A percentile compares a stretch with the other conserved stretches of the same genome.
phyloP scores from a whole-genome alignment of 2,797 vertebrate genomes.

The Argentina silus region DNA sequence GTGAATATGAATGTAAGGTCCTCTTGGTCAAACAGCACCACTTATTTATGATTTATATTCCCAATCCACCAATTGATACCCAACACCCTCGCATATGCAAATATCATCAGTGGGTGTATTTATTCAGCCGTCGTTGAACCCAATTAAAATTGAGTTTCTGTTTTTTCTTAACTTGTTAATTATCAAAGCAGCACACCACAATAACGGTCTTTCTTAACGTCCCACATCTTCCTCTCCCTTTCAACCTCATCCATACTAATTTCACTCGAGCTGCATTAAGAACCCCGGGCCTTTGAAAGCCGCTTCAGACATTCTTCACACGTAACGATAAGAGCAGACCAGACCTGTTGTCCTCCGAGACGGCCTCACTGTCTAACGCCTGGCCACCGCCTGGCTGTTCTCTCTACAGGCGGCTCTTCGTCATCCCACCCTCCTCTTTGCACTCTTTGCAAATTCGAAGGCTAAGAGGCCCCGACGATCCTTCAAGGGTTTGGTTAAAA shows the following conservation, averaged over 20 bases:
- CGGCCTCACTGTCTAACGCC: too few species aligned
- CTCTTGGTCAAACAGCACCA: background rate
- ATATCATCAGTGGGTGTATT: constrained; percentile 5
- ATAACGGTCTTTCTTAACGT: background rate
- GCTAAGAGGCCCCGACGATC: too few species aligned
- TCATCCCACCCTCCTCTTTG: too few species aligned
- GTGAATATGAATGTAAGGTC: background rate
- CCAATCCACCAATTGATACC: background rate
- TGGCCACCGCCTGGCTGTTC: too few species aligned
- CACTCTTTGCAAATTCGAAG: too few species aligned
- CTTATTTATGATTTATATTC: background rate
- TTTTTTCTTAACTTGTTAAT: constrained; percentile 49
- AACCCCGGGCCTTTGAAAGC: too few species aligned
- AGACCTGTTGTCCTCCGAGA: too few species aligned
- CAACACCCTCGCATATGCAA: background rate
- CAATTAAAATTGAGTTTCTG: constrained; percentile 25
- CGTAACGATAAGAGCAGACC: too few species aligned
- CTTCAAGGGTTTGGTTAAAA: too few species aligned
- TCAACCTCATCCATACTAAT: background rate
- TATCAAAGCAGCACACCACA: constrained; percentile 15
- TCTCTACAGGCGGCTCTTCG: too few species aligned
- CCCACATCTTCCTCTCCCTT: background rate
- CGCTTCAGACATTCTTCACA: too few species aligned
- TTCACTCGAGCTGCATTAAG: too few species aligned
- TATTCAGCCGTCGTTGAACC: constrained; percentile 46